phyloP scores from a whole-genome alignment of 2,888 invertebrate species.

The Merodon equestris region DNA sequence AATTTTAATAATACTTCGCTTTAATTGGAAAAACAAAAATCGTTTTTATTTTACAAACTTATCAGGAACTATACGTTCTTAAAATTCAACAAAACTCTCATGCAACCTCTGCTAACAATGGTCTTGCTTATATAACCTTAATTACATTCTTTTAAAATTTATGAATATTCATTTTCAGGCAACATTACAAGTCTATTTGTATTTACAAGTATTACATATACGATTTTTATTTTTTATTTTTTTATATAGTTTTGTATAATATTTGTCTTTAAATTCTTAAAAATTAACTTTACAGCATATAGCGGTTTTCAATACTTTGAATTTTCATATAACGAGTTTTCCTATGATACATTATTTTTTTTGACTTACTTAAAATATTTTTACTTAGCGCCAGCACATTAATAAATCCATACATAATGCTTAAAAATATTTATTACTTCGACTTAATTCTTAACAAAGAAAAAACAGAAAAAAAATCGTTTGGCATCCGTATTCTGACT shows the following conservation, averaged over 20 bases:
- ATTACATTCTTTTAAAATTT: slow-evolving; percentile 20
- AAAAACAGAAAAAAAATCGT: not conserved
- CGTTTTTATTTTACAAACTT: slow-evolving; percentile 53
- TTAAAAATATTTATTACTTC: slow-evolving; percentile 50
- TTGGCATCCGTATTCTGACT: slow-evolving; percentile 63
- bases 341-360: slow-evolving; percentile 14
- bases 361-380: slow-evolving; percentile 4
- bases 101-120: not conserved
- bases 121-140: slow-evolving; percentile 13
- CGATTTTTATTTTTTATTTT: slow-evolving; percentile 47
- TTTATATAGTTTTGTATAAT: not conserved
- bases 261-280: not conserved
- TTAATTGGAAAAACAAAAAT: slow-evolving; percentile 12
- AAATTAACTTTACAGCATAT: not conserved
- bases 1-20: slow-evolving; percentile 25
- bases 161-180: slow-evolving; percentile 52
- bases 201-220: slow-evolving; percentile 61
- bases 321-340: slow-evolving; percentile 24
- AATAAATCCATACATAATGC: slow-evolving; percentile 46
- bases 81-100: slow-evolving; percentile 3
- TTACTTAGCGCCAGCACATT: slow-evolving; percentile 40
- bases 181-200: slow-evolving; percentile 60
- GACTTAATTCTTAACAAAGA: not conserved
- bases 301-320: not conserved
- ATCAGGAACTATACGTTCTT: slow-evolving; percentile 19